Evolutionary conservation across 2,888 invertebrate species (phyloP).

Genomic region (Tenthredo distinguenda): DNA sequence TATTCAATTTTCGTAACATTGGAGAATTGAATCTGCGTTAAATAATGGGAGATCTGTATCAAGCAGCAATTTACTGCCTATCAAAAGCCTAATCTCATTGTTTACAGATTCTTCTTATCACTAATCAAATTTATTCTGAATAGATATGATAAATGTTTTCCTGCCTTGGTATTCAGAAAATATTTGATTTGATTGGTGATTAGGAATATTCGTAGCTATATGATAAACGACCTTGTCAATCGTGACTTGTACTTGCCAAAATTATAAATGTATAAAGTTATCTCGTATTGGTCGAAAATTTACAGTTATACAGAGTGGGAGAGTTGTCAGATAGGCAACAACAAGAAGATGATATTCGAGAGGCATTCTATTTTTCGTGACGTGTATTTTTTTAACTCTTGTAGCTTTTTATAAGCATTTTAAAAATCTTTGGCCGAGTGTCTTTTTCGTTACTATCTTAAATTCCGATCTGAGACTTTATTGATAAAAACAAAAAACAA

Average conservation of each 20-base stretch:
- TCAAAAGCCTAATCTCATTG: background rate
- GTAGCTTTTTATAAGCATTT: slow-evolving; percentile 74
- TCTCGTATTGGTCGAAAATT: slow-evolving; percentile 20
- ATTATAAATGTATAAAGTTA: slow-evolving; percentile 29
- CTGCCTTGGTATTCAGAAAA: background rate
- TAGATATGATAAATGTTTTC: background rate
- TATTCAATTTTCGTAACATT: background rate
- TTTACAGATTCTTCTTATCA: slow-evolving; percentile 9
- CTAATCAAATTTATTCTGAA: background rate
- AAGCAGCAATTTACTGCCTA: background rate
- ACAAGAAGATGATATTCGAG: slow-evolving; percentile 64
- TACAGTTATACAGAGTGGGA: slow-evolving; percentile 57
- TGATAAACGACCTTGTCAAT: slow-evolving; percentile 15
- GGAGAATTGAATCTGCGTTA: background rate
- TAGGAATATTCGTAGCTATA: background rate
- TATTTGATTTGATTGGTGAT: background rate
- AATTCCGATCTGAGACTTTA: slow-evolving; percentile 52
- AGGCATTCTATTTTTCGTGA: slow-evolving; percentile 75
- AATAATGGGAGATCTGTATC: background rate
- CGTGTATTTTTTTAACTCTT: slow-evolving; percentile 74
- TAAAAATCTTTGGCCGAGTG: slow-evolving; percentile 62
- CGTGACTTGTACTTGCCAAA: slow-evolving; percentile 37
- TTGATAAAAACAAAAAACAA: background rate
- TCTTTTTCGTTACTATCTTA: slow-evolving; percentile 56
- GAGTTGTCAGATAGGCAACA: slow-evolving; percentile 58